phyloP scores from a whole-genome alignment of 2,888 invertebrate genomes.

The Congeria kusceri region DNA sequence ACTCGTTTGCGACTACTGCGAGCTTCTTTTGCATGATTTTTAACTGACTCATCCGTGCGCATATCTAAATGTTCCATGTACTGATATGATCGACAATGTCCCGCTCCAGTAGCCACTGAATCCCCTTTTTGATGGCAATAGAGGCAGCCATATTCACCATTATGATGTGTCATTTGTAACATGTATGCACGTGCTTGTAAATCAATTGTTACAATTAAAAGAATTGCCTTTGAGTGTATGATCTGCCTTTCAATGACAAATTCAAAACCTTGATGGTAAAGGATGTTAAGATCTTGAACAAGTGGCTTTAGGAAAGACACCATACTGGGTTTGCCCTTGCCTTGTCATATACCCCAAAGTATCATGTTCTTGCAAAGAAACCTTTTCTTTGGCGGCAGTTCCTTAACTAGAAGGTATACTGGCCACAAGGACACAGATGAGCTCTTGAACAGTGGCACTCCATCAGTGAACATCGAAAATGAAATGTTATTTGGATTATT shows the following conservation, averaged over 20 bases:
- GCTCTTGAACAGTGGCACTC: constrained; percentile 41
- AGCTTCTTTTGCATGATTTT: constrained; percentile 2
- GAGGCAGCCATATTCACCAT: constrained; percentile 54
- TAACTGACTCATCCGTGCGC: constrained; percentile 10
- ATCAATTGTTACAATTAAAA: constrained; percentile 28
- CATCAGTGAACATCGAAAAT: constrained; percentile 36
- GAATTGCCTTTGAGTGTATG: constrained; percentile 9
- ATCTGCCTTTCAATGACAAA: background rate
- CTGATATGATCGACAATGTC: constrained; percentile 36
- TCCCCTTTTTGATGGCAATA: constrained; percentile 15
- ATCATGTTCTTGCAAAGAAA: constrained; percentile 50
- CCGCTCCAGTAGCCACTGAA: constrained; percentile 18
- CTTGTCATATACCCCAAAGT: constrained; percentile 30
- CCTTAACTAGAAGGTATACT: constrained; percentile 49
- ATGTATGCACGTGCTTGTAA: constrained; percentile 55
- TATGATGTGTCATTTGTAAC: constrained; percentile 55
- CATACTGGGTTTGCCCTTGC: constrained; percentile 39
- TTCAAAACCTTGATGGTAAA: constrained; percentile 28
- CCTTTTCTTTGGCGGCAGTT: constrained; percentile 33
- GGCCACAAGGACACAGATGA: constrained; percentile 47
- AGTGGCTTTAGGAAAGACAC: constrained; percentile 46
- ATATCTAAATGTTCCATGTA: background rate
- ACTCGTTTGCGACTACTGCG: background rate
- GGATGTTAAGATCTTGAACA: constrained; percentile 18
- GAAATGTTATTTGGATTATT: constrained; percentile 21